Evolutionary conservation across 2,113 vertebrate species (phyloP).

Genomic region (Uropsilus gracilis): DNA sequence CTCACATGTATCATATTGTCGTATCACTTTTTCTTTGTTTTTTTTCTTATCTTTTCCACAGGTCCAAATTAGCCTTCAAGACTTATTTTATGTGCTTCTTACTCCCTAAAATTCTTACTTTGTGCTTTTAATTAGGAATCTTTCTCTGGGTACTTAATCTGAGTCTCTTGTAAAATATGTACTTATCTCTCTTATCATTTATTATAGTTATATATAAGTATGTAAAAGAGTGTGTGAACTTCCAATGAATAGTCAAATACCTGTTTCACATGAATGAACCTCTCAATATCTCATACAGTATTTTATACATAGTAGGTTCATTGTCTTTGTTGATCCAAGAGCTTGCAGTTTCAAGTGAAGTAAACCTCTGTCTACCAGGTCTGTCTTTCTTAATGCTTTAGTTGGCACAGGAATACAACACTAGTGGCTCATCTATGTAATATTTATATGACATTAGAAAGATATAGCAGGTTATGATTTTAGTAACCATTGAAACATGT

Average conservation of each 20-base stretch:
- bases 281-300: not conserved
- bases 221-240: not conserved
- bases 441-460: not conserved
- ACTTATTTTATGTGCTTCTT: not conserved
- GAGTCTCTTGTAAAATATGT: not conserved
- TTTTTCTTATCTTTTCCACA: not conserved
- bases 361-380: constrained; percentile 2
- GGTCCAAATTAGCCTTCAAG: not conserved
- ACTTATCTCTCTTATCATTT: not conserved
- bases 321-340: not conserved
- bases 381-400: not conserved
- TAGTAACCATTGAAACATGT: not conserved
- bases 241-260: not conserved
- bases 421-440: not conserved
- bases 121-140: not conserved
- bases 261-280: not conserved
- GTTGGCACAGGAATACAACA: not conserved
- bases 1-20: not conserved
- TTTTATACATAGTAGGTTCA: not conserved
- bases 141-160: not conserved
- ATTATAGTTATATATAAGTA: not conserved
- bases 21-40: not conserved
- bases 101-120: constrained; percentile 21
- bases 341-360: not conserved
- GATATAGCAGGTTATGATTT: not conserved